Evolutionary conservation across 2,888 invertebrate genomes (phyloP).

Genomic region (Petrophora chlorosata): DNA sequence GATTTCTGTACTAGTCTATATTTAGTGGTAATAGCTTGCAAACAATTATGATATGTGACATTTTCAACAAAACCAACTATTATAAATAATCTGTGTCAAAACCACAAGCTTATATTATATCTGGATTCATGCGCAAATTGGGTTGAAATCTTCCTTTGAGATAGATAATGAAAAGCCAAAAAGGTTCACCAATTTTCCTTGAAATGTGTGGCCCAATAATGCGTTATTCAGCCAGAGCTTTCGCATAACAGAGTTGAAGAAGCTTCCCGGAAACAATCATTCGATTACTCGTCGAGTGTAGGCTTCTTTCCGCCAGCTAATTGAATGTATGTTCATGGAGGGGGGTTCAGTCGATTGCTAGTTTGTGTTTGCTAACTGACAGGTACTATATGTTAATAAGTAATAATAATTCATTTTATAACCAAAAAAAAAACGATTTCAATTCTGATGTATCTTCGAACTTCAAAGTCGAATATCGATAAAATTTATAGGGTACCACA

Average conservation of each 20-base stretch:
- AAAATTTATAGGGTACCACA: too few relatives aligned
- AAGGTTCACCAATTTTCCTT: background rate
- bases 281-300: slow-evolving; percentile 23
- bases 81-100: background rate
- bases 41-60: too few relatives aligned
- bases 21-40: too few relatives aligned
- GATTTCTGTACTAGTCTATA: too few relatives aligned
- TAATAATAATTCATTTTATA: too few relatives aligned
- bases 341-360: slow-evolving; percentile 59
- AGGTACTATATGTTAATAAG: background rate
- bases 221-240: slow-evolving; percentile 5
- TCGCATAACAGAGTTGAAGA: slow-evolving; percentile 15
- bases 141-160: background rate
- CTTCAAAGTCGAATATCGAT: too few relatives aligned
- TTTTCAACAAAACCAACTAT: too few relatives aligned
- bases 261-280: slow-evolving; percentile 26
- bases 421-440: too few relatives aligned
- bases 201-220: slow-evolving; percentile 1
- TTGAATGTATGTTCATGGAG: slow-evolving; percentile 46
- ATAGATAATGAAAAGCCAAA: slow-evolving; percentile 2
- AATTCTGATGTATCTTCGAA: too few relatives aligned
- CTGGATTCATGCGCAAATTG: background rate
- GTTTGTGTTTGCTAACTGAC: slow-evolving; percentile 64
- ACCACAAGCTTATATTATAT: background rate
- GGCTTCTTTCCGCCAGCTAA: slow-evolving; percentile 37